Conservation (phyloP, 2,888 invertebrate species). For the Epistrophella euchroma region DNA sequence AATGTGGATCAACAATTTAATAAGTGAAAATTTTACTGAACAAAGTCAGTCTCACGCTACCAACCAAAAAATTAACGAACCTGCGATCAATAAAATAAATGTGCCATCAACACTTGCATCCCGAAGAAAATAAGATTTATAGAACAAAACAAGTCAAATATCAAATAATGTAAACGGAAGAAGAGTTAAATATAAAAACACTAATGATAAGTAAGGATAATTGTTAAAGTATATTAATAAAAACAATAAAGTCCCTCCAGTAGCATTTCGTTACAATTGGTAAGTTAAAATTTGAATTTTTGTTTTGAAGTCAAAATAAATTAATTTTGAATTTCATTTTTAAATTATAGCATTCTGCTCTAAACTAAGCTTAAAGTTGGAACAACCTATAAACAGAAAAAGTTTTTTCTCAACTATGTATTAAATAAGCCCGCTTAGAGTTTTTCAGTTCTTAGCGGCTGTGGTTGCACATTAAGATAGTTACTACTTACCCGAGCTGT, state of each 20-base stretch:
- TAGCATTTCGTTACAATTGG: conserved; percentile 72
- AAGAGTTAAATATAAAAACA: conserved; percentile 28
- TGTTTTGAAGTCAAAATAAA: not conserved
- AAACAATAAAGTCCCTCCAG: conserved; percentile 69
- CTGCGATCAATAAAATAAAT: conserved; percentile 64
- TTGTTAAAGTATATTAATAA: conserved; percentile 32
- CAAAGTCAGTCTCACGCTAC: conserved; percentile 55
- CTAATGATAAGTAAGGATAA: conserved; percentile 61
- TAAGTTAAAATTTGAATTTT: conserved; percentile 24
- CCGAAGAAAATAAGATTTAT: conserved; percentile 46
- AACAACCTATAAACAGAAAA: conserved; percentile 36
- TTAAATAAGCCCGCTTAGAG: conserved; percentile 41
- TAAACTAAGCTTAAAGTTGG: conserved; percentile 61
- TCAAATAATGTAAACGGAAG: conserved; percentile 56
- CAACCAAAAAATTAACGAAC: conserved; percentile 57
- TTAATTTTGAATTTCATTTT: conserved; percentile 5
- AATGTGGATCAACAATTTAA: conserved; percentile 29
- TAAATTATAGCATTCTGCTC: conserved; percentile 64
- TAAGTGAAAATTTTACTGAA: conserved; percentile 24
- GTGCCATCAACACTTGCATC: conserved; percentile 67
- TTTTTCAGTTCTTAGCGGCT: conserved; percentile 39
- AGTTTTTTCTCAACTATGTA: conserved; percentile 61
- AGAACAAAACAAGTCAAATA: conserved; percentile 56
- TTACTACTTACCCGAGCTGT: conserved; percentile 21
- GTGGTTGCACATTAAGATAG: conserved; percentile 32